Evolutionary conservation across 2,888 invertebrate genomes (phyloP), one percentile per base, ranked within the genome.

Genomic region (Zygaena filipendulae): DNA sequence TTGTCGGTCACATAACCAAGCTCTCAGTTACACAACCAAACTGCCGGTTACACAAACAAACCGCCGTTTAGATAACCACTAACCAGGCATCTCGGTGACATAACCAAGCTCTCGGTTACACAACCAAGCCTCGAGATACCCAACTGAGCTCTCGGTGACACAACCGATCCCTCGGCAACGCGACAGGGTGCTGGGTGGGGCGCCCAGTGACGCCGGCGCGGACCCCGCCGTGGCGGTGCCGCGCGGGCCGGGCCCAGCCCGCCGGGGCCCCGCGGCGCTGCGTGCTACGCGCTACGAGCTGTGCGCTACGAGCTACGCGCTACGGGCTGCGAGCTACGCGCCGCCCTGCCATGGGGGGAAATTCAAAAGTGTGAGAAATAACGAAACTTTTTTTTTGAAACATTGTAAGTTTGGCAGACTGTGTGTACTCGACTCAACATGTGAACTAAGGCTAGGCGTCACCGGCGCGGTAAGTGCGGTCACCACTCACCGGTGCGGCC

Each of bases 311-410:
- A n/a, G n/a, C n/a, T n/a, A n/a, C n/a, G n/a, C n/a, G n/a, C n/a
- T n/a, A n/a, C n/a, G n/a, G n/a, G n/a, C 20, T 7, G n/a, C 3
- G 8, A 6, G 11, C 22, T 22, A 5, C 22, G 22, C 5, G n/a
- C 22, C 4, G n/a, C 4, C 22, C 22, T 5, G 4, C 11, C 22
- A 9, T 9, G 3, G 11, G 11, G n/a, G n/a, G n/a, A n/a, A n/a
- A n/a, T n/a, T n/a, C n/a, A n/a, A n/a, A n/a, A n/a, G 28, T 32
- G 32, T 3, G 28, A 32, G 28, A 32, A 22, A n/a, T 11, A 21
- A 18, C 27, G 12, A 11, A 7, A 7, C 12, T 3, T 4, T 10
- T 23, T 14, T n/a, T 10, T 3, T 3, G 6, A 2, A 9, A 10
- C 10, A 9, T 24, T 10, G n/a, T n/a, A n/a, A n/a, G n/a, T n/a